Conservation (phyloP, 2,797 vertebrate genomes). For the Rhinophrynus dorsalis region DNA sequence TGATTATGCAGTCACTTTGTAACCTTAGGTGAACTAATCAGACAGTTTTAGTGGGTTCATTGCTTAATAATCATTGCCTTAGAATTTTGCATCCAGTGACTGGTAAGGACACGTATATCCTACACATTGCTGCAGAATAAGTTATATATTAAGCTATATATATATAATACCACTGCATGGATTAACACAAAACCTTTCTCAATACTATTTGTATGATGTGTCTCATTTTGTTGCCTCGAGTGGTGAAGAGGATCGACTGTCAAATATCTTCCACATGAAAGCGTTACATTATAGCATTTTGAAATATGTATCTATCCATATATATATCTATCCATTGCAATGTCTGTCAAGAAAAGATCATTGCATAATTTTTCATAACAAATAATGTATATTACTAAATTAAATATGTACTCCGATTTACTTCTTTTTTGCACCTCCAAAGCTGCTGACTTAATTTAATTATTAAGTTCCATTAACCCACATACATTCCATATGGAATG, state of each 20-base stretch:
- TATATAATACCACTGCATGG: background rate
- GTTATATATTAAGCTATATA: background rate
- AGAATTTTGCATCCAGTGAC: background rate
- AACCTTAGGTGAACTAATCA: no score
- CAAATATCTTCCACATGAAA: background rate
- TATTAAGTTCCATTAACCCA: no score
- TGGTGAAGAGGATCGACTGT: background rate
- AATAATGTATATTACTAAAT: no score
- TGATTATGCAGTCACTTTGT: conserved; percentile 28
- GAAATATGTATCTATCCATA: no score
- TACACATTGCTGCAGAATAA: no score
- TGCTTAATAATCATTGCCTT: conserved; percentile 14
- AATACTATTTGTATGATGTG: conserved; percentile 3
- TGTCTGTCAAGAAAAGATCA: no score
- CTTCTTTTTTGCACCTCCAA: no score
- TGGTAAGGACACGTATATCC: background rate
- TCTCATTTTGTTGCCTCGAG: conserved; percentile 1
- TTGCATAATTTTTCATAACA: no score
- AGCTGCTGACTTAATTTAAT: no score
- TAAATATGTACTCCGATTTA: no score
- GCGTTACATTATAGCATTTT: background rate
- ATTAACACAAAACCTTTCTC: background rate
- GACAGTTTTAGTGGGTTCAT: conserved; percentile 2
- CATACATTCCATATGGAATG: no score
- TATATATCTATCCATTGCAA: no score